Conservation (phyloP, 2,113 vertebrate species). For the Antigone vipio region DNA sequence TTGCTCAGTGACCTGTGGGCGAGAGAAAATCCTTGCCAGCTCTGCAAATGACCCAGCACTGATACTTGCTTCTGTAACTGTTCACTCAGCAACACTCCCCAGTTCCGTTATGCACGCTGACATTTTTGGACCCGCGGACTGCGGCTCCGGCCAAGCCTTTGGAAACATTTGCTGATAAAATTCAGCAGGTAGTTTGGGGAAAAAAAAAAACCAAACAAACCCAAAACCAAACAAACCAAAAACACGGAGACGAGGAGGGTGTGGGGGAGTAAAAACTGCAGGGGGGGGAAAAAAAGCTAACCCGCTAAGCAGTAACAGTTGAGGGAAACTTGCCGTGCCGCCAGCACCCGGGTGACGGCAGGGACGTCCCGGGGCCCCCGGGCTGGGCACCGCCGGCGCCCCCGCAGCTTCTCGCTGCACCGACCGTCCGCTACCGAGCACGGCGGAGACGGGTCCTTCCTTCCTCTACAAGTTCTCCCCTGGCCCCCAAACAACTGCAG, state of each 20-base stretch:
- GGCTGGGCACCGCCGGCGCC: not conserved
- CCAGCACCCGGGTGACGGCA: not conserved
- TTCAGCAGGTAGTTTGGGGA: not conserved
- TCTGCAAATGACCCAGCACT: conserved; percentile 51
- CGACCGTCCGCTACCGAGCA: not conserved
- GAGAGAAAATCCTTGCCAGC: conserved; percentile 11
- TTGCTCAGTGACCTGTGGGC: conserved; percentile 34
- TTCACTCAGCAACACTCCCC: conserved; percentile 8
- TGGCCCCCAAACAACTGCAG: not conserved
- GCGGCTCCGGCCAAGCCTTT: not conserved
- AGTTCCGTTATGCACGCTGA: not conserved
- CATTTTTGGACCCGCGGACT: not conserved
- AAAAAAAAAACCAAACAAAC: not conserved
- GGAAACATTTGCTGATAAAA: not conserved
- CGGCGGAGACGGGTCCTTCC: not conserved
- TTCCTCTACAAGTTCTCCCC: conserved; percentile 26
- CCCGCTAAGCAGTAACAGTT: not conserved
- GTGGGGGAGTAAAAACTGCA: not conserved
- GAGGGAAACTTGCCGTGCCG: not conserved
- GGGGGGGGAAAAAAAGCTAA: not conserved
- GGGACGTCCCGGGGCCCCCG: not conserved
- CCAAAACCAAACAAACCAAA: no score
- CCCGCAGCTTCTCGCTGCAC: not conserved
- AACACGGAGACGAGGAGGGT: no score
- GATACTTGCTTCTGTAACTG: not conserved